phyloP scores from a whole-genome alignment of 1,140 invertebrate genomes.

The Zelostemma sp. region DNA sequence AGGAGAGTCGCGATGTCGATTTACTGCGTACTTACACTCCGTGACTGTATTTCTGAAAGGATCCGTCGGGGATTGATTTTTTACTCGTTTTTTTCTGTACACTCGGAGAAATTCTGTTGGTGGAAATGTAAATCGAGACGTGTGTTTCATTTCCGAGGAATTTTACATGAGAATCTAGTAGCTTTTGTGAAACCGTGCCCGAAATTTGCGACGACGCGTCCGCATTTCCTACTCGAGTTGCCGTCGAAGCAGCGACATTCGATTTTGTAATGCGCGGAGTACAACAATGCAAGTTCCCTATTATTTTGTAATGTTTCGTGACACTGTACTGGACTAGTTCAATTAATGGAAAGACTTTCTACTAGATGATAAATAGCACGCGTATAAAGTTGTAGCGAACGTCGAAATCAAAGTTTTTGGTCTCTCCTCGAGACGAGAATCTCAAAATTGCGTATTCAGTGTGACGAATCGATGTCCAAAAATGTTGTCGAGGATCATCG shows the following conservation, averaged over 20 bases:
- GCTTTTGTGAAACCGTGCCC: no score
- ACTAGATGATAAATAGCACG: constrained; percentile 43
- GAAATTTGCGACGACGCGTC: no score
- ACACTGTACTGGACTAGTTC: constrained; percentile 55
- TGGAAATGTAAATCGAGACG: no score
- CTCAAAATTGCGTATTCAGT: constrained; percentile 48
- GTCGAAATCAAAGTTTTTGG: constrained; percentile 58
- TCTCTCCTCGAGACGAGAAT: constrained; percentile 55
- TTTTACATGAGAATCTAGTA: no score
- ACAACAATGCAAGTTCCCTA: constrained; percentile 60
- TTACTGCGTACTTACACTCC: constrained; percentile 63
- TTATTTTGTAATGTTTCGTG: constrained; percentile 54
- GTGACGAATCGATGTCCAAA: no score
- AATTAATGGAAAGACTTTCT: constrained; percentile 57
- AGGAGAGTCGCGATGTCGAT: constrained; percentile 21
- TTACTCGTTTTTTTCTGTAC: background rate
- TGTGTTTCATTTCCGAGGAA: no score
- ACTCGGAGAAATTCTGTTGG: no score
- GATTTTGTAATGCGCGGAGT: constrained; percentile 37
- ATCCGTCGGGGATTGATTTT: background rate
- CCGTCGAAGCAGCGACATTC: constrained; percentile 8
- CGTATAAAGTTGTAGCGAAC: constrained; percentile 43
- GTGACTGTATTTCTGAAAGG: constrained; percentile 21
- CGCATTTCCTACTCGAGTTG: no score
- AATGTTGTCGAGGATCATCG: constrained; percentile 7